phyloP scores from a whole-genome alignment of 2,113 vertebrate genomes.

The Hymenochirus boettgeri region DNA sequence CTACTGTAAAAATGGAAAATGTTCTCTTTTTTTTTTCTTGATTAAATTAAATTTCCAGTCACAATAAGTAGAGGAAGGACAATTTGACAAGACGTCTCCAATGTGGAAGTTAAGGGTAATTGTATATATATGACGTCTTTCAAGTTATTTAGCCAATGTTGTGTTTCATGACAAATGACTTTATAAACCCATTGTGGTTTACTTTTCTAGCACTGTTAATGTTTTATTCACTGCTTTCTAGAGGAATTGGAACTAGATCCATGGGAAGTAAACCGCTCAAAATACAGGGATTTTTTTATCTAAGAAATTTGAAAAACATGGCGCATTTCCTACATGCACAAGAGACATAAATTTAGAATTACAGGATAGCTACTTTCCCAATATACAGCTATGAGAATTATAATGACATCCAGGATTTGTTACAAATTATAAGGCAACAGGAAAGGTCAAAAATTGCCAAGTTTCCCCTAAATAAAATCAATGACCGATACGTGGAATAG shows the following conservation, averaged over 20 bases:
- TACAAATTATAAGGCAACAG: too few relatives aligned
- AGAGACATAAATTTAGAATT: not conserved
- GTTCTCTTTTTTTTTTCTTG: constrained; percentile 18
- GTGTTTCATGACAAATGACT: constrained; percentile 29
- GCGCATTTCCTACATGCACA: not conserved
- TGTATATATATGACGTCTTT: constrained; percentile 13
- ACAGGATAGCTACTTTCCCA: too few relatives aligned
- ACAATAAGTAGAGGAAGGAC: constrained; percentile 28
- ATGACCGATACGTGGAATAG: too few relatives aligned
- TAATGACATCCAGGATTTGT: too few relatives aligned
- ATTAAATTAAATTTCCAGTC: constrained; percentile 40
- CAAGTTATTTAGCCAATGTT: constrained; percentile 15
- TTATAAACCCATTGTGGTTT: constrained; percentile 37
- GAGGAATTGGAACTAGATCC: constrained; percentile 19
- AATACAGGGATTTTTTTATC: constrained; percentile 6
- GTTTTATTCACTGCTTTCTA: constrained; percentile 28
- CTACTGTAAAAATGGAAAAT: constrained; percentile 39
- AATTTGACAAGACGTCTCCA: constrained; percentile 29
- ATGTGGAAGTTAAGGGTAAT: constrained; percentile 20
- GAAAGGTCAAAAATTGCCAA: too few relatives aligned
- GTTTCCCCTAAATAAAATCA: too few relatives aligned
- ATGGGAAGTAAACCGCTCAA: constrained; percentile 19
- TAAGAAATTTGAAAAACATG: not conserved
- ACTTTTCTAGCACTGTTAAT: constrained; percentile 29
- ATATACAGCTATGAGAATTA: too few relatives aligned